Base-by-base conservation (phyloP, 2,888 invertebrate genomes). In the Hofmannophila pseudospretella region DNA sequence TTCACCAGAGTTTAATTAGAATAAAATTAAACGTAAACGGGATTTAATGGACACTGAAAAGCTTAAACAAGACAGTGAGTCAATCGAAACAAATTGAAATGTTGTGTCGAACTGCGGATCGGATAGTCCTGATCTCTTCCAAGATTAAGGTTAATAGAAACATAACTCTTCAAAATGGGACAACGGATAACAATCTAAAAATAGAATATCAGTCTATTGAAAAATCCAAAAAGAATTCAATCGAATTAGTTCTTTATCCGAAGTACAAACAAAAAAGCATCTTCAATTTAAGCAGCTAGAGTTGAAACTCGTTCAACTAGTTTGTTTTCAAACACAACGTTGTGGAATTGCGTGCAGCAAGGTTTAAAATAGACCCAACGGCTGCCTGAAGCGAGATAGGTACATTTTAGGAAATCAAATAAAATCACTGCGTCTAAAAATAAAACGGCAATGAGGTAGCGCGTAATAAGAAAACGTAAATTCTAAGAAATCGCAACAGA, bases 331-430 rank as follows among this genome's bases (percentile, higher is more conserved):
- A 58, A 63, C 78, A 72, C 57, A 67, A 66, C 74, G 68, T 76
- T 81, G 52, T 73, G 58, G 58, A 70, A 69, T 62, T 57, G 58
- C 57, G 63, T 61, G 54, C 55, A 67, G 52, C 50, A 40, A 54
- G 54, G 49, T 67, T 68, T 62, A 75, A 84, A 84, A 81, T 85
- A 85, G 84, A 82, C 58, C 52, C 57, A 68, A 54, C 74, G 76
- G 66, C 61, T 58, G 72, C 67, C 64, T 58, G 43, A 70, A 63
- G 63, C 71, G 65, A 73, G 78, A 78, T 79, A 80, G 63, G 74
- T 81, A 84, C 85, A 81, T 84, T 82, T 85, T 82, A 79, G 85
- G 85, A 84, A 79, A 77, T 79, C 80, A 76, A 82, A 80, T 81
- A 75, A 79, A 84, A 72, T 61, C 67, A 58, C 52, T 58, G 61